These are phyloP conservation scores for Pinna nobilis DNA, from an alignment of 1,140 invertebrate genomes.

Conservation along the genomic window DNA sequence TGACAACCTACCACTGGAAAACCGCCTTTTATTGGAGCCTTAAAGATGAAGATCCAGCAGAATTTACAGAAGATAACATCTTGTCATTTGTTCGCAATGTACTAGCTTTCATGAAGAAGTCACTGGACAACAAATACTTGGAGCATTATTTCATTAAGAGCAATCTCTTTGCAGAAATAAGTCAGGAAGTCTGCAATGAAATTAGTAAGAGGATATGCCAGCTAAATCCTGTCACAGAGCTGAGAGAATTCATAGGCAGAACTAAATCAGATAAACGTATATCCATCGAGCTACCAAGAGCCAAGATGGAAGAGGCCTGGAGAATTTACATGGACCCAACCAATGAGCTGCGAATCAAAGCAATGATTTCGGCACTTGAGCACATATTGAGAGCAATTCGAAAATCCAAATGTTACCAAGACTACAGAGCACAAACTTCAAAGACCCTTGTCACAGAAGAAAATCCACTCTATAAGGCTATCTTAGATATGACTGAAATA, in stretches of 20 bases:
- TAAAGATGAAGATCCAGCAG: slow-evolving; percentile 1
- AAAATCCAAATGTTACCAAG: neutral
- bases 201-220: neutral
- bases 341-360: neutral
- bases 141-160: slow-evolving; percentile 26
- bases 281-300: neutral
- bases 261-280: neutral
- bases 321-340: neutral
- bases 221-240: neutral
- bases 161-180: slow-evolving; percentile 14
- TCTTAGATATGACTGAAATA: too few relatives aligned
- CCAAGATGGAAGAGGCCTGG: neutral
- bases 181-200: neutral
- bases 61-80: neutral
- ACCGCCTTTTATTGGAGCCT: slow-evolving; percentile 18
- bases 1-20: slow-evolving; percentile 35
- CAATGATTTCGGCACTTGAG: neutral
- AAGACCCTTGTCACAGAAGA: neutral
- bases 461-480: too few relatives aligned
- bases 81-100: slow-evolving; percentile 1
- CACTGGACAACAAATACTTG: neutral
- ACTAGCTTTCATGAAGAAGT: slow-evolving; percentile 18
- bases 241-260: neutral
- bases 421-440: neutral
- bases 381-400: neutral